Evolutionary conservation across 2,888 invertebrate species (phyloP), one percentile per base, ranked within the genome.

Genomic region (Drosophila robusta): DNA sequence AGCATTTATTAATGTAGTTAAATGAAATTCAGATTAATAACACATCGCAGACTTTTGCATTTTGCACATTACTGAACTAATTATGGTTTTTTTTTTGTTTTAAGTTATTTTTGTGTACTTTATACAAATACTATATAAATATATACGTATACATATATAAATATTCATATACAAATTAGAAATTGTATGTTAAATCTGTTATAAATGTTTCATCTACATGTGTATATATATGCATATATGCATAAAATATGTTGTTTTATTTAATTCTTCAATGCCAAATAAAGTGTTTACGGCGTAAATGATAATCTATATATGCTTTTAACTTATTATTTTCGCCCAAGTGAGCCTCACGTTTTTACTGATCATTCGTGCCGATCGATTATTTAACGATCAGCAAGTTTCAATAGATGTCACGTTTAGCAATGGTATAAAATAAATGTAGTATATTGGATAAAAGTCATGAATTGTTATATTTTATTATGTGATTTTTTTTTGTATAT

Each of bases 371-470:
- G 18, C 18, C 18, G 18, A 18, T 18, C 18, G 18, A 18, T 12
- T 14, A 38, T 2, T 8, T 14, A 14, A 38, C 29, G 9, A 29
- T 29, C 9, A 9, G 29, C 29, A 9, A 29, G 3, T 9, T 29
- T 29, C 29, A 3, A 29, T 29, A 2, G 29, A 2, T 9, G 9
- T 29, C 7, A 8, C 8, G 26, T 29, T 29, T 29, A 9, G 29
- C 29, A 29, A 9, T 12, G 18, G 11, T 45, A 54, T 24, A 47
- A 58, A 58, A 16, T 11, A 57, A 26, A 4, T 34, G 11, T 26
- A 44, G 12, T 46, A 7, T 68, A 14, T 67, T 69, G 57, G 75
- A 63, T 87, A 71, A 80, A 76, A 68, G 62, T 76, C 68, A 58
- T 68, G 61, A 52, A 74, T 46, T 29, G 29, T 65, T 26, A 66